Percentiles rank a stretch among this genome's conserved stretches.
phyloP scores from a whole-genome alignment of 1,140 invertebrate species.

The Drosophila triauraria region DNA sequence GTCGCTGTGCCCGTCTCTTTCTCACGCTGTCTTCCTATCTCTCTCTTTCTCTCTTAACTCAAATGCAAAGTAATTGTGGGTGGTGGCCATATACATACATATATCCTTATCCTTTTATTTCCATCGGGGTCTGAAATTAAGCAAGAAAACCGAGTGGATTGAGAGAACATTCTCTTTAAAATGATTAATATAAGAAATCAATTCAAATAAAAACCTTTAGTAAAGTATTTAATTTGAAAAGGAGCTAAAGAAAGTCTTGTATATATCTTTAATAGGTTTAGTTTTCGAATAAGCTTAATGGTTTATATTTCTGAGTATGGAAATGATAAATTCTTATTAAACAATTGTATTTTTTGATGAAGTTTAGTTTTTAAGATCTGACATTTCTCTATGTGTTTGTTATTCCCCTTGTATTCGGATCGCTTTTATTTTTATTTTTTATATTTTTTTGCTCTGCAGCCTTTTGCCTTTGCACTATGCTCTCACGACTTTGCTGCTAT shows the following conservation, averaged over 20 bases:
- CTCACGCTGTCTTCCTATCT: background rate
- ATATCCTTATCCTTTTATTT: slow-evolving; percentile 44
- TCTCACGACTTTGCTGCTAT: slow-evolving; percentile 33
- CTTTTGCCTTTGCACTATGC: slow-evolving; percentile 53
- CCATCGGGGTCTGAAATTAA: background rate
- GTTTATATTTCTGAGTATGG: too few relatives aligned
- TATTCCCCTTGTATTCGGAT: slow-evolving; percentile 24
- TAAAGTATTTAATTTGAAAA: too few relatives aligned
- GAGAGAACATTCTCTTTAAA: background rate
- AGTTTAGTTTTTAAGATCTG: too few relatives aligned
- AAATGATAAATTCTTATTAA: too few relatives aligned
- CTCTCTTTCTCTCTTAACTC: background rate
- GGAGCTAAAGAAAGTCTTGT: too few relatives aligned
- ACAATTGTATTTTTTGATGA: too few relatives aligned
- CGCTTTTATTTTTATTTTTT: slow-evolving; percentile 38
- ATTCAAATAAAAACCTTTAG: background rate
- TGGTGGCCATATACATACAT: slow-evolving; percentile 4
- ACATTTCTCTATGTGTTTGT: background rate
- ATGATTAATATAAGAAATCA: background rate
- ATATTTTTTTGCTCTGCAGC: slow-evolving; percentile 51
- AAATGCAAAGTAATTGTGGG: slow-evolving; percentile 38
- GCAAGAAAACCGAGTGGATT: too few relatives aligned
- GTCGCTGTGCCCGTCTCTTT: background rate
- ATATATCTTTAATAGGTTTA: too few relatives aligned
- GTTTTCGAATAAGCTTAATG: too few relatives aligned